Base-by-base conservation (phyloP, 2,113 vertebrate genomes). In the Lycaon pictus region DNA sequence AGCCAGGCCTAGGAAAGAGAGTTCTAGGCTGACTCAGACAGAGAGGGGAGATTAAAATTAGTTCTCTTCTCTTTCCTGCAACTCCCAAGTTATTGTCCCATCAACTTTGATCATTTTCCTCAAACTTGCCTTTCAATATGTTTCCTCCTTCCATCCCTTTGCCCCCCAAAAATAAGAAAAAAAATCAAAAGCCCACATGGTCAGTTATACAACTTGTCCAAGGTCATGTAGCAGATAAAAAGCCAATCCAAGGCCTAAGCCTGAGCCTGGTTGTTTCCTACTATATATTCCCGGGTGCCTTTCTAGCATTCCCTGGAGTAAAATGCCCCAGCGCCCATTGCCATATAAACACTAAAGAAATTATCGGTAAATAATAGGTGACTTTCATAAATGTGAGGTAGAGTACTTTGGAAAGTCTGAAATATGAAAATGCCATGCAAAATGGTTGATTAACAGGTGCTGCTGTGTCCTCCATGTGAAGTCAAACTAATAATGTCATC, bases 311-410 rank as follows among this genome's bases (percentile, higher is more conserved):
- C 55, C 60, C 71, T 92, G 58, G 67, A 91, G 63, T 71, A 25
- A 95, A 96, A 76, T 90, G 53, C 23, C 74, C 71, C 60, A 35
- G 48, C 22, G 22, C 17, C 29, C 12, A 79, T 71, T 88, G 53
- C 53, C 84, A 88, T 76, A 81, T 74, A 96, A 96, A 84, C 60
- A 92, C 51, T 69, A 72, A 84, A 95, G 56, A 89, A 96, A 97
- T 67, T 15, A 77, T 82, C 58, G 67, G 84, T 92, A 96, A 91
- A 69, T 88, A 83, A 85, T 90, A 7, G 62, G 13, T 62, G 95
- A 79, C 96, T 97, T 97, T 89, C 89, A 87, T 71, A 93, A 93
- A 86, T 83, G 55, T 25, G 43, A 97, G 91, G 55, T 72, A 89
- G 6, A 88, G 32, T 58, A 87, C 58, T 93, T 95, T 23, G 92